Conservation (phyloP, 2,888 invertebrate genomes). For the Nesidiocoris tenuis region DNA sequence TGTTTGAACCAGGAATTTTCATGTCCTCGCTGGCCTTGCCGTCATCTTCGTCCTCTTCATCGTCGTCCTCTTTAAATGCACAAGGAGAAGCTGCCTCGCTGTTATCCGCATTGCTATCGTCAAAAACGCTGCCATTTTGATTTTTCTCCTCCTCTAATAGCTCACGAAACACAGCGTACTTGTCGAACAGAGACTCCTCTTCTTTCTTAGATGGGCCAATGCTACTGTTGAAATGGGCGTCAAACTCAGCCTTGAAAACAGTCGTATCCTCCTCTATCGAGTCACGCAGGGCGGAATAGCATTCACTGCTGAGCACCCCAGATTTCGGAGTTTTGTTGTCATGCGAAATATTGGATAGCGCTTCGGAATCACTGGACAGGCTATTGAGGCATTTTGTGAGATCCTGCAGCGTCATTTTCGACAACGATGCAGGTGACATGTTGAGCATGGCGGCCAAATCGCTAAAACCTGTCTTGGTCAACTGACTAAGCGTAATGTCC, state of each 20-base stretch:
- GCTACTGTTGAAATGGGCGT: conserved; percentile 59
- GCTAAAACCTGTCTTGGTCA: conserved; percentile 77
- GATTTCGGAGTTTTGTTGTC: conserved; percentile 46
- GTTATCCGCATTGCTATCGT: conserved; percentile 44
- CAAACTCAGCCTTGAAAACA: conserved; percentile 61
- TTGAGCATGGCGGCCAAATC: conserved; percentile 74
- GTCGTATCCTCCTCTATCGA: conserved; percentile 51
- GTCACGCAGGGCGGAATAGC: conserved; percentile 51
- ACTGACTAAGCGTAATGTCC: conserved; percentile 79
- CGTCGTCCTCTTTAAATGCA: conserved; percentile 30
- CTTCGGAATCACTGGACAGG: conserved; percentile 55
- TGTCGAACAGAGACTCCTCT: conserved; percentile 66
- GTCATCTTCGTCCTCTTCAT: conserved; percentile 52
- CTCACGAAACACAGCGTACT: conserved; percentile 86
- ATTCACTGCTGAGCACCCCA: conserved; percentile 49
- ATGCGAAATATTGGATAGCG: conserved; percentile 45
- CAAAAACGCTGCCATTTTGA: conserved; percentile 50
- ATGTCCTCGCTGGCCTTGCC: conserved; percentile 17
- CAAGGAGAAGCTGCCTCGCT: conserved; percentile 14
- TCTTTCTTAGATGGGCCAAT: conserved; percentile 53
- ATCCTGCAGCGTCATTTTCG: conserved; percentile 83
- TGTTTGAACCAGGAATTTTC: conserved; percentile 51
- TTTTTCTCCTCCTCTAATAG: conserved; percentile 68
- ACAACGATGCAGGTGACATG: conserved; percentile 74
- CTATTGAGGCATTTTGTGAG: conserved; percentile 74